Percentiles rank a stretch among this genome's conserved stretches.
phyloP scores from a whole-genome alignment of 2,888 invertebrate genomes.

The Dryocosmus kuriphilus region DNA sequence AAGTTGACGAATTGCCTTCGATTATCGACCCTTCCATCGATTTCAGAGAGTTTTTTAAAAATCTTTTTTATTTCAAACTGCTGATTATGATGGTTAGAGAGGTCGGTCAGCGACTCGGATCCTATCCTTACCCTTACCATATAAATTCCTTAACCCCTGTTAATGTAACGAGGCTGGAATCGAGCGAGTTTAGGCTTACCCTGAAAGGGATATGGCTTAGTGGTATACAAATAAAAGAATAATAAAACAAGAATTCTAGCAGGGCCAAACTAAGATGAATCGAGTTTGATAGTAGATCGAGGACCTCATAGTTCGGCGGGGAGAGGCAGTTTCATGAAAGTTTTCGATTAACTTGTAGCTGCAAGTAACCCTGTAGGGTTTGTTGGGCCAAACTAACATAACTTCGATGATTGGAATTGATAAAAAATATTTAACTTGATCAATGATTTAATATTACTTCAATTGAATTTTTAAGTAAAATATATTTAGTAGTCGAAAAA shows the following conservation, averaged over 20 bases:
- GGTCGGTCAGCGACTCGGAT: too few species aligned
- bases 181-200: too few species aligned
- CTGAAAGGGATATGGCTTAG: too few species aligned
- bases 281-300: conserved; percentile 14
- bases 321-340: conserved; percentile 4
- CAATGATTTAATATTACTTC: background rate
- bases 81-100: too few species aligned
- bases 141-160: too few species aligned
- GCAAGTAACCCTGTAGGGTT: background rate
- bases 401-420: background rate
- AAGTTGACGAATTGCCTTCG: conserved; percentile 13
- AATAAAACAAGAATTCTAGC: too few species aligned
- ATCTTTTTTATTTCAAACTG: background rate
- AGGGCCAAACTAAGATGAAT: conserved; percentile 4
- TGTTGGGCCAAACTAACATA: background rate
- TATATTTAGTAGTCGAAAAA: too few species aligned
- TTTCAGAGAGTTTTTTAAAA: conserved; percentile 26
- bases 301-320: background rate
- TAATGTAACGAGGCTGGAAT: too few species aligned
- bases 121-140: too few species aligned
- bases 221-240: too few species aligned
- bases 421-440: background rate
- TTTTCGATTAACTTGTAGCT: background rate
- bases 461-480: too few species aligned
- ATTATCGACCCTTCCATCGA: conserved; percentile 35